These are phyloP conservation scores for Anarhynchus alexandrinus DNA, from an alignment of 2,113 vertebrate species.

Conservation along the genomic window DNA sequence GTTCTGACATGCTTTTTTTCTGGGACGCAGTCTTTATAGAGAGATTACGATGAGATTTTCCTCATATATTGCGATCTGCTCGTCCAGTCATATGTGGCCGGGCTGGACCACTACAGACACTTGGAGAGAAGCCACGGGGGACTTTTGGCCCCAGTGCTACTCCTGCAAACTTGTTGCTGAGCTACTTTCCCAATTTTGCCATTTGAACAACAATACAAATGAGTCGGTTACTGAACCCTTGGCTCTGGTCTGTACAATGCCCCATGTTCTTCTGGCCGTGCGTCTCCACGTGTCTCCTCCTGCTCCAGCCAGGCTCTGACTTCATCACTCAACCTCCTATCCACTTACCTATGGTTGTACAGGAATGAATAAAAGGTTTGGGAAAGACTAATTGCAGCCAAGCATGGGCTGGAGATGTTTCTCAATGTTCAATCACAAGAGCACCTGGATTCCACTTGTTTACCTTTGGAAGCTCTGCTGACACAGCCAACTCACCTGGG, in stretches of 20 bases:
- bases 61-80: neutral
- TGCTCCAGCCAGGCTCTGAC: neutral
- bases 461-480: neutral
- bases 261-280: rapidly evolving
- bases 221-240: neutral
- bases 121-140: neutral
- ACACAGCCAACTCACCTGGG: slow-evolving; percentile 65
- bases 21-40: neutral
- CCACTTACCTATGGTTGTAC: neutral
- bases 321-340: neutral
- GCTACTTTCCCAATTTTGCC: neutral
- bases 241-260: neutral
- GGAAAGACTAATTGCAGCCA: neutral
- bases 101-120: neutral
- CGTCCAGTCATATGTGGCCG: neutral
- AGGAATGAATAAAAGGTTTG: neutral
- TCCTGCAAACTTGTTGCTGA: neutral
- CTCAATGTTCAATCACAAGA: neutral
- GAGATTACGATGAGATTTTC: neutral
- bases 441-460: neutral
- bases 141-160: neutral
- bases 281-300: neutral
- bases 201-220: neutral
- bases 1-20: neutral
- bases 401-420: neutral